These are phyloP conservation scores for Cyprinodon brontotheroides DNA, from an alignment of 2,113 vertebrate genomes.

Conservation along the genomic window DNA sequence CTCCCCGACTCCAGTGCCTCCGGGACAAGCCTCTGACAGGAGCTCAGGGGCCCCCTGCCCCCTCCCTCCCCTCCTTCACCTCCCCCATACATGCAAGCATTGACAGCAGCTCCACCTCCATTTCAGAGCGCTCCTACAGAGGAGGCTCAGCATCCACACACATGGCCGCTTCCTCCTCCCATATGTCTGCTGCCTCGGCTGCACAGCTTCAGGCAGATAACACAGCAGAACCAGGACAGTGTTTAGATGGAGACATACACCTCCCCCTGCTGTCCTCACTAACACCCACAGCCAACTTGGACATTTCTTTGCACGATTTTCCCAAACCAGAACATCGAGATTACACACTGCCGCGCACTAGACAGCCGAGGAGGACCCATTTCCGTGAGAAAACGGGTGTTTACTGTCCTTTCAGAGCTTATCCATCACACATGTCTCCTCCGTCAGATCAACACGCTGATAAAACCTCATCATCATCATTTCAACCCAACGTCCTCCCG, in stretches of 20 bases:
- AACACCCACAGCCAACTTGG: slow-evolving; percentile 21
- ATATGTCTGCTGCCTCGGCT: slow-evolving; percentile 50
- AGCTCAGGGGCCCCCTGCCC: slow-evolving; percentile 76
- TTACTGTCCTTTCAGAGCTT: slow-evolving; percentile 39
- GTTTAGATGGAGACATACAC: slow-evolving; percentile 10
- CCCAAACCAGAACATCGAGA: slow-evolving; percentile 24
- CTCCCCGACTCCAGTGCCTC: slow-evolving; percentile 94
- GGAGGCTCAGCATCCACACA: slow-evolving; percentile 51
- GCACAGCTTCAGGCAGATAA: slow-evolving; percentile 40
- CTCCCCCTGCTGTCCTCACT: slow-evolving; percentile 24
- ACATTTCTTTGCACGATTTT: slow-evolving; percentile 26
- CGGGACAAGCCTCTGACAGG: slow-evolving; percentile 97
- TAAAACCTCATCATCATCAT: slow-evolving; percentile 18
- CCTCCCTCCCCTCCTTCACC: slow-evolving; percentile 48
- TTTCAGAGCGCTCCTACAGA: slow-evolving; percentile 27
- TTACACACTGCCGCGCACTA: slow-evolving; percentile 29
- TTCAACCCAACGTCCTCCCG: slow-evolving; percentile 17
- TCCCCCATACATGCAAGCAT: slow-evolving; percentile 35
- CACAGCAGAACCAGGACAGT: slow-evolving; percentile 22
- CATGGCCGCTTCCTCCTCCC: slow-evolving; percentile 63
- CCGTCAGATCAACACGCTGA: slow-evolving; percentile 22
- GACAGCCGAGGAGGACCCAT: slow-evolving; percentile 26
- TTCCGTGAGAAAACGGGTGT: slow-evolving; percentile 7
- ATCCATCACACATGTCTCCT: slow-evolving; percentile 37
- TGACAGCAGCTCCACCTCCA: slow-evolving; percentile 22